Evolutionary conservation across 2,888 invertebrate species (phyloP), one percentile per base, ranked within the genome.

Genomic region (Stratiomys singularior): DNA sequence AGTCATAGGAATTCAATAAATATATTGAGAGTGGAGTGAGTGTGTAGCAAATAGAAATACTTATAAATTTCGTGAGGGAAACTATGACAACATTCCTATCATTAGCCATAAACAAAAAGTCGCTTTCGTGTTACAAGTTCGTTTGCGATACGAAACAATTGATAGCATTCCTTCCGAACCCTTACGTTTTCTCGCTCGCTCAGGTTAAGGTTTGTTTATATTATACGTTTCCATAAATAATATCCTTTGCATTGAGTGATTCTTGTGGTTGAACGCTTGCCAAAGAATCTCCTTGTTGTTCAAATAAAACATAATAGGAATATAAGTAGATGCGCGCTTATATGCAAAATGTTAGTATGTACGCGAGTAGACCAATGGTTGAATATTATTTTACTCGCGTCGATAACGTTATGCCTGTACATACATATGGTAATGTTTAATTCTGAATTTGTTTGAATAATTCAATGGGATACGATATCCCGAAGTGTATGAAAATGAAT

Each of bases 31-130:
- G 52, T n/a, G 5, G 15, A 52, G 52, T 52, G 4, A 18, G 5
- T 5, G 52, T 0, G 37, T 25, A 37, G 37, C 58, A 18, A 72
- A 52, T 52, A 56, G n/a, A 56, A 37, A 74, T 23, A 30, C 21
- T 52, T 60, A 58, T 58, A 74, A 58, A 58, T 60, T 58, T 37
- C 30, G 44, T 15, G 60, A 74, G 13, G 9, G 74, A 60, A 74
- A 74, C 74, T 74, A 74, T 74, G 74, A 74, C 74, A 74, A 74
- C 74, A 74, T 58, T 74, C 15, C 30, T 21, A 30, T 58, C 37
- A 60, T 74, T 74, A 27, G n/a, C 44, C 60, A 25, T 58, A 74
- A 74, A 60, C 44, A 74, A 74, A 74, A 60, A 30, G 60, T 74
- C n/a, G 60, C 21, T 37, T 58, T 74, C 74, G 74, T 74, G 74